A percentile compares a stretch with the other conserved stretches of the same genome.
These are phyloP conservation scores for Geodia barretti DNA, from an alignment of 37 sponge, comb jelly and placozoan genomes.

Conservation along the genomic window DNA sequence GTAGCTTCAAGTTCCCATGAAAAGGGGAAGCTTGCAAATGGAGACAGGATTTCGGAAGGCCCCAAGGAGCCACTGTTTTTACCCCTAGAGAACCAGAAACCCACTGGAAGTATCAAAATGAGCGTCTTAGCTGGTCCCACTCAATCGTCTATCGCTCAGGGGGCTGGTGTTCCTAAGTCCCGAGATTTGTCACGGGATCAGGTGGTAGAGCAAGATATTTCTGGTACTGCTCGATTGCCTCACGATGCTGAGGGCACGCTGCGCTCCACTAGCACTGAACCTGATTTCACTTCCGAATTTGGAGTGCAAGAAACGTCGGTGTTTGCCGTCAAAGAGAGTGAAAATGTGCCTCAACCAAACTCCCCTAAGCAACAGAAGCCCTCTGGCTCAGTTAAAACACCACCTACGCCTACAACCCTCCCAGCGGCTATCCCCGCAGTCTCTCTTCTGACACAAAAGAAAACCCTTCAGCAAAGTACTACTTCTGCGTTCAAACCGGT, in stretches of 20 bases:
- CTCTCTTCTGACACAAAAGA: not conserved
- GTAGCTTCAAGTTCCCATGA: too few species aligned
- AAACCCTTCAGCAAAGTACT: not conserved
- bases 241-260: not conserved
- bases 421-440: not conserved
- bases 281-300: slow-evolving; percentile 33
- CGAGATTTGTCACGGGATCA: not conserved
- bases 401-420: not conserved
- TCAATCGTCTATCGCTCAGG: not conserved
- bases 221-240: not conserved
- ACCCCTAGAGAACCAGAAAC: not conserved
- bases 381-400: not conserved
- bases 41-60: not conserved
- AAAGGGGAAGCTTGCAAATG: not conserved
- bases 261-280: not conserved
- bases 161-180: not conserved
- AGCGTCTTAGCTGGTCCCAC: not conserved
- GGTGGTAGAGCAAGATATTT: not conserved
- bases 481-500: slow-evolving; percentile 33
- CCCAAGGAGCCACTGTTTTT: not conserved
- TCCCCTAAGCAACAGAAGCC: not conserved
- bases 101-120: not conserved
- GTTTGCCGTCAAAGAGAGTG: slow-evolving; percentile 21
- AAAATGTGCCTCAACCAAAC: not conserved
- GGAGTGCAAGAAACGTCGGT: slow-evolving; percentile 45